A percentile compares a stretch with the other conserved stretches of the same genome.
Evolutionary conservation across 2,797 vertebrate species (phyloP).

Genomic region (Anabas testudineus): DNA sequence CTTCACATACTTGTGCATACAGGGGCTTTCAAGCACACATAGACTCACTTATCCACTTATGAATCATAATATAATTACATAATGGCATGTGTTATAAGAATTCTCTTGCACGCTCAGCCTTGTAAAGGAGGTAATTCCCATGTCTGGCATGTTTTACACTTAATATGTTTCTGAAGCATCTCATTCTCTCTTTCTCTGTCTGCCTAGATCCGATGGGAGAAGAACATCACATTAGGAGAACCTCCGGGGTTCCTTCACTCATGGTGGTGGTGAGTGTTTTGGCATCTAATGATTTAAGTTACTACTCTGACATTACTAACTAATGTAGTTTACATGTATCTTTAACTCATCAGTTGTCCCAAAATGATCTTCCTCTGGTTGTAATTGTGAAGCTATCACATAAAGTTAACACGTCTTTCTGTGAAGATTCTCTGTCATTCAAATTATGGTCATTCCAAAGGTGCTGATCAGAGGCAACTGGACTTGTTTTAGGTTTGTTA

Average conservation of each 20-base stretch:
- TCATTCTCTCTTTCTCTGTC: slow-evolving; percentile 21
- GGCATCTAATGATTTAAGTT: slow-evolving; percentile 24
- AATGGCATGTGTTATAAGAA: slow-evolving; percentile 58
- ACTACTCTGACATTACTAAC: slow-evolving; percentile 35
- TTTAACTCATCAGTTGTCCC: slow-evolving; percentile 20
- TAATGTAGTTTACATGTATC: slow-evolving; percentile 19
- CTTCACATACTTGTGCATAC: slow-evolving; percentile 34
- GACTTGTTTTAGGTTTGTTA: no score
- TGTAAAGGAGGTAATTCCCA: slow-evolving; percentile 64
- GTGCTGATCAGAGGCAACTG: no score
- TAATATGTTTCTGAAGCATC: slow-evolving; percentile 47
- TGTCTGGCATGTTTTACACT: slow-evolving; percentile 50
- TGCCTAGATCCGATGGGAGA: slow-evolving; percentile 98
- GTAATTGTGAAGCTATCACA: background rate
- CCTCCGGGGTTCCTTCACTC: slow-evolving; percentile 99
- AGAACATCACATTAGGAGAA: slow-evolving; percentile 99
- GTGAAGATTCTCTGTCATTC: no score
- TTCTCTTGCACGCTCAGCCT: slow-evolving; percentile 56
- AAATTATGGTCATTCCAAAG: no score
- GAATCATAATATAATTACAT: slow-evolving; percentile 66
- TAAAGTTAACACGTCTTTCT: slow-evolving; percentile 21
- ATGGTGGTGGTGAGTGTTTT: slow-evolving; percentile 97
- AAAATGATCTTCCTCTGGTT: slow-evolving; percentile 31
- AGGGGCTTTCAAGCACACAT: slow-evolving; percentile 45
- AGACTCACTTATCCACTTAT: slow-evolving; percentile 70